These are phyloP conservation scores for Margarornis squamiger DNA, from an alignment of 2,797 vertebrate species.

Conservation along the genomic window DNA sequence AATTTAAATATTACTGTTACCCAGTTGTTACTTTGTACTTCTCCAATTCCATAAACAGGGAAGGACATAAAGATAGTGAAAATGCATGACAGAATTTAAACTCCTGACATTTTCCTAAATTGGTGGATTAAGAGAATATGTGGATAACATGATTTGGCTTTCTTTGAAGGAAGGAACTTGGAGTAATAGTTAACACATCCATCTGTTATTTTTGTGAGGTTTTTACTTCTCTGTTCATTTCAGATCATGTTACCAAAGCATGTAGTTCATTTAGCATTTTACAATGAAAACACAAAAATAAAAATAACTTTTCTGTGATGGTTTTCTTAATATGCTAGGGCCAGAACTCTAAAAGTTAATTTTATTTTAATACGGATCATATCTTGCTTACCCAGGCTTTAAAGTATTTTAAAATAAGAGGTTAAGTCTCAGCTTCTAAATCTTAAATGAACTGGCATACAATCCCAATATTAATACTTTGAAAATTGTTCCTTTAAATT, in stretches of 20 bases:
- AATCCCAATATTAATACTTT: not conserved
- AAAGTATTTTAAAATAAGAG: not conserved
- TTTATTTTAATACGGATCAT: not conserved
- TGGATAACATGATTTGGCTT: not conserved
- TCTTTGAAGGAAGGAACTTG: not conserved
- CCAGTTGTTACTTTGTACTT: not conserved
- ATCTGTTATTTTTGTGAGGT: not conserved
- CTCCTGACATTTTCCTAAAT: not conserved
- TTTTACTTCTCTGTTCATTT: not conserved
- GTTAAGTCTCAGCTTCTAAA: not conserved
- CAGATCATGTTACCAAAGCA: not conserved
- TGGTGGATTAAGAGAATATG: rapidly evolving
- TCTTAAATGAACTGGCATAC: not conserved
- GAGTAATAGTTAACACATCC: not conserved
- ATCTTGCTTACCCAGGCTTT: not conserved
- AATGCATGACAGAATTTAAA: not conserved
- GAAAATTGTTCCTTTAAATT: not conserved
- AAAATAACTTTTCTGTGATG: not conserved
- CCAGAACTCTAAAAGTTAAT: not conserved
- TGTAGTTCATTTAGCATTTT: not conserved
- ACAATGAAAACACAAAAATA: not conserved
- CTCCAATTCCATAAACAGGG: not conserved
- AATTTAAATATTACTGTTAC: constrained; percentile 3
- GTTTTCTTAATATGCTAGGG: not conserved
- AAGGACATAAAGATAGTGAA: constrained; percentile 11